A percentile compares a stretch with the other conserved stretches of the same genome.
phyloP scores from a whole-genome alignment of 2,797 vertebrate genomes.

The Nannoperca australis region DNA sequence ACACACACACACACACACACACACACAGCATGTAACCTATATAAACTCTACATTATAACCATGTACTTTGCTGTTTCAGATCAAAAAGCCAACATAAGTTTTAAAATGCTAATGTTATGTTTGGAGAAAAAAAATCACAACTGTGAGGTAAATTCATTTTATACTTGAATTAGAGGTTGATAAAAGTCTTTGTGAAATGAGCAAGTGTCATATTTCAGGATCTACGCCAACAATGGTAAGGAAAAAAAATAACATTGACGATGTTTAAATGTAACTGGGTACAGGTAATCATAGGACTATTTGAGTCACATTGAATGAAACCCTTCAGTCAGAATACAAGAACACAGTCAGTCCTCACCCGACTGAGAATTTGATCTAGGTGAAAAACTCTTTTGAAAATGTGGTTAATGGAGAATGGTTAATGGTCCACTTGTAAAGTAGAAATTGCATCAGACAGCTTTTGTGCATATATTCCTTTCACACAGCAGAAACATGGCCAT shows the following conservation, averaged over 20 bases:
- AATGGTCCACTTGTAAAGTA: not conserved
- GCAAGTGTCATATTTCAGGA: not conserved
- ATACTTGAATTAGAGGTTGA: not conserved
- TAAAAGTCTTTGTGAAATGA: not conserved
- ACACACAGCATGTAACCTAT: not conserved
- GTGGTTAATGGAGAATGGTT: not conserved
- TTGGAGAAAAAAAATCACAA: not conserved
- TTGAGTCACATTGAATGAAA: not conserved
- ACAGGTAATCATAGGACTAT: not conserved
- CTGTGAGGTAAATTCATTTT: not conserved
- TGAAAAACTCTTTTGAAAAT: not conserved
- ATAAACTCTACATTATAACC: slow-evolving; percentile 6
- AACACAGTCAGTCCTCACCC: not conserved
- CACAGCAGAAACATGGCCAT: too few species aligned
- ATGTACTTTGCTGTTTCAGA: not conserved
- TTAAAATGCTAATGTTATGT: not conserved
- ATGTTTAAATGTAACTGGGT: not conserved
- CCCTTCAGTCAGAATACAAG: not conserved
- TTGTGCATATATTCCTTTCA: not conserved
- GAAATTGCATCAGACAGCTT: not conserved
- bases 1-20: too few species aligned
- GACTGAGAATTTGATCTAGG: not conserved
- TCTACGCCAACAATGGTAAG: not conserved
- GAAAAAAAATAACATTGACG: not conserved
- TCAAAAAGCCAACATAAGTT: slow-evolving; percentile 13